phyloP scores from a whole-genome alignment of 2,113 vertebrate genomes.

The Aphyosemion australe region DNA sequence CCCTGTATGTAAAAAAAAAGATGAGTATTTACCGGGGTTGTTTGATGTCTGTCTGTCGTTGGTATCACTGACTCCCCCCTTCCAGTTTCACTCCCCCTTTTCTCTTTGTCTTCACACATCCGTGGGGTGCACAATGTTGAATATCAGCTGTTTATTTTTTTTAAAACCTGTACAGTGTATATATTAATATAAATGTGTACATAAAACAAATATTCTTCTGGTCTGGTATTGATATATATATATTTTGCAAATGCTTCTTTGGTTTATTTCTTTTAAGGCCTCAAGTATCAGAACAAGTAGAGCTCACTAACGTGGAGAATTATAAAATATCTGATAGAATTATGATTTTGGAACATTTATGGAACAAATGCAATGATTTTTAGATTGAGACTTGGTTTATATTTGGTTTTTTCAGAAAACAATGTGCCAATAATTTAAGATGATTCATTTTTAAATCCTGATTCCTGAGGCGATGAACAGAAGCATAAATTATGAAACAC shows the following conservation, averaged over 20 bases:
- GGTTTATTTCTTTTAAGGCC: background rate
- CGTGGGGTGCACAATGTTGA: slow-evolving; percentile 77
- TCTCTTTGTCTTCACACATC: slow-evolving; percentile 68
- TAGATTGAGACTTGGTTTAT: too few species aligned
- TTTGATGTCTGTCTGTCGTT: slow-evolving; percentile 68
- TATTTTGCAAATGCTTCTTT: slow-evolving; percentile 34
- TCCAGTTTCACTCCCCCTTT: slow-evolving; percentile 49
- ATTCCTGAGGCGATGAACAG: too few species aligned
- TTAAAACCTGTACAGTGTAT: slow-evolving; percentile 82
- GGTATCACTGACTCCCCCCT: slow-evolving; percentile 56
- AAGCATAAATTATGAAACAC: too few species aligned
- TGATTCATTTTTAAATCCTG: too few species aligned
- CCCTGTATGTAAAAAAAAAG: slow-evolving; percentile 56
- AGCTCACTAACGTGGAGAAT: too few species aligned
- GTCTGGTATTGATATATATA: slow-evolving; percentile 57
- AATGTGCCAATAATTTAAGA: too few species aligned
- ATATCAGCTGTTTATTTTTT: slow-evolving; percentile 77
- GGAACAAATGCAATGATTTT: too few species aligned
- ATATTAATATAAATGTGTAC: slow-evolving; percentile 81
- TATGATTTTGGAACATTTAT: too few species aligned
- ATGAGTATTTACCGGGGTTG: slow-evolving; percentile 68
- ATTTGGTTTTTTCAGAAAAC: too few species aligned
- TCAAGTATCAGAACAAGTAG: background rate
- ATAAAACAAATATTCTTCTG: slow-evolving; percentile 75
- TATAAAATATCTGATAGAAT: too few species aligned